Conservation (phyloP, 1,140 invertebrate species). For the Bradynema listronoti region DNA sequence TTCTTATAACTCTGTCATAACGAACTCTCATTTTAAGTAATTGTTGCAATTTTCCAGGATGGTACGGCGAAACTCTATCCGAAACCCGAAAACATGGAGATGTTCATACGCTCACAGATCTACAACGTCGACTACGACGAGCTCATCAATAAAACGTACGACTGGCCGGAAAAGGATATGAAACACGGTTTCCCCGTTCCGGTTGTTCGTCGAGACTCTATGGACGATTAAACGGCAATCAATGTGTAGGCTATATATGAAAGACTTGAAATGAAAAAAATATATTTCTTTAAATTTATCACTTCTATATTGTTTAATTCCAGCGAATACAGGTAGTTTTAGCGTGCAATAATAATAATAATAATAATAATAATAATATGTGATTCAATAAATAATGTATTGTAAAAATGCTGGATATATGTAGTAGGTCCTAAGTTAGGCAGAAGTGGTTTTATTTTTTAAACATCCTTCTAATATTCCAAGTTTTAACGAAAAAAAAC, state of each 20-base stretch:
- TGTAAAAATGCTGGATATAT: no score
- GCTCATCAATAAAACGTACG: conserved; percentile 60
- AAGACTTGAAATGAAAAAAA: no score
- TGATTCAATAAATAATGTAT: no score
- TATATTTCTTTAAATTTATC: no score
- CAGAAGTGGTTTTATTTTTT: no score
- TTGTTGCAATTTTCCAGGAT: conserved; percentile 54
- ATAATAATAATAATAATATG: no score
- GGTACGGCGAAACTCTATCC: conserved; percentile 61
- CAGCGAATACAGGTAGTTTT: no score
- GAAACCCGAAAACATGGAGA: conserved; percentile 61
- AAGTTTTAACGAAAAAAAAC: no score
- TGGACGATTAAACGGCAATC: conserved; percentile 23
- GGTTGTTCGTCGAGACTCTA: conserved; percentile 21
- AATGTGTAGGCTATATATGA: background rate
- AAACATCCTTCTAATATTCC: no score
- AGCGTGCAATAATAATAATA: no score
- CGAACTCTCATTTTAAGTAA: background rate
- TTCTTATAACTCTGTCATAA: background rate
- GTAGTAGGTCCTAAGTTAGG: no score
- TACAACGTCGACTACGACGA: conserved; percentile 63
- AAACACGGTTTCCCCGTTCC: conserved; percentile 45
- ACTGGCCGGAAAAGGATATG: conserved; percentile 60
- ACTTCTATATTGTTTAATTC: no score
- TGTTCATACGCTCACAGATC: conserved; percentile 59